Conservation (phyloP, 2,888 invertebrate species). For the Dyspetes luteomarginatus region DNA sequence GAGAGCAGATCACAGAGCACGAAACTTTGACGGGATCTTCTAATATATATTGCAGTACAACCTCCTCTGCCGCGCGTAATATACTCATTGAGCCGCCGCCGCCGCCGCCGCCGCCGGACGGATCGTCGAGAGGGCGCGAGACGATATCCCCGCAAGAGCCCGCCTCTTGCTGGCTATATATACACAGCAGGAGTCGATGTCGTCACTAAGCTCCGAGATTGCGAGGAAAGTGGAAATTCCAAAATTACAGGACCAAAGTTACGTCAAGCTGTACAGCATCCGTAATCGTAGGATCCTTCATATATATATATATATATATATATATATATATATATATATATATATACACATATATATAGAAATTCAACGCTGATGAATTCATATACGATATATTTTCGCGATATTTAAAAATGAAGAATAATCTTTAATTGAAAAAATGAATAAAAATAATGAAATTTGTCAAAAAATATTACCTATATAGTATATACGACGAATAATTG, state of each 20-base stretch:
- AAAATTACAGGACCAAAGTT: slow-evolving; percentile 71
- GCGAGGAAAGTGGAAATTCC: slow-evolving; percentile 70
- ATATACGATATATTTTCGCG: no score
- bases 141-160: slow-evolving; percentile 33
- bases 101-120: slow-evolving; percentile 18
- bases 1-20: slow-evolving; percentile 78
- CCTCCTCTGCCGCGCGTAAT: neutral
- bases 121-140: slow-evolving; percentile 47
- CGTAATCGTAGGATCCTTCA: no score
- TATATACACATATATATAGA: no score
- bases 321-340: no score
- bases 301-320: no score
- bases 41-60: neutral
- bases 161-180: no score
- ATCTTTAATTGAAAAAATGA: no score
- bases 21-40: slow-evolving; percentile 65
- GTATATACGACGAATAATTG: no score
- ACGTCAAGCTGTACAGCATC: slow-evolving; percentile 25
- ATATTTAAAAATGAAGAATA: no score
- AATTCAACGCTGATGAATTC: no score
- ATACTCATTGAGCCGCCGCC: neutral
- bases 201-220: slow-evolving; percentile 43
- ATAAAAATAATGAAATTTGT: no score
- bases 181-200: slow-evolving; percentile 1
- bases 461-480: no score